These are phyloP conservation scores for Onychorhynchus coronatus DNA, from an alignment of 2,113 vertebrate species.

Conservation along the genomic window DNA sequence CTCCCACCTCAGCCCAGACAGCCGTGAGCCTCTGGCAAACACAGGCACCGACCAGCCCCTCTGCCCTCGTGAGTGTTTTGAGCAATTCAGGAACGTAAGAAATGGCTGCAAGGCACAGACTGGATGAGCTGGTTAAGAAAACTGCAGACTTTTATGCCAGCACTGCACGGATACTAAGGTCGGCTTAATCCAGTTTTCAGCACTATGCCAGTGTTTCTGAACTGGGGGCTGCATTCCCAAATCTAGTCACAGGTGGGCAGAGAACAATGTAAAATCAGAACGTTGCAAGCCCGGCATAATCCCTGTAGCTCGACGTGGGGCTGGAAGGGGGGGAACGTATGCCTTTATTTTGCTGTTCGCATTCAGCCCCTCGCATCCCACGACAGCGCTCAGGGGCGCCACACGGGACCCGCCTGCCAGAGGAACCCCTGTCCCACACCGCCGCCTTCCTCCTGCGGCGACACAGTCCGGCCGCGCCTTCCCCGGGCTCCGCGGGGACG, in stretches of 20 bases:
- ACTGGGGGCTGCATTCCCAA: not conserved
- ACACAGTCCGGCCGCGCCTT: not conserved
- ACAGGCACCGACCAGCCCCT: accelerated
- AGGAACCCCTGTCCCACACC: accelerated
- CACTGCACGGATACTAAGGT: accelerated
- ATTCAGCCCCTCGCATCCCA: not conserved
- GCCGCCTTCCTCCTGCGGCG: not conserved
- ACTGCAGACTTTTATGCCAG: not conserved
- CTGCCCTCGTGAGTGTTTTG: accelerated
- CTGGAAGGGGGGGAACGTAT: accelerated
- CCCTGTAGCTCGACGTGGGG: not conserved
- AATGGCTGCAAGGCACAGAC: not conserved
- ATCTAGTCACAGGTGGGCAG: not conserved
- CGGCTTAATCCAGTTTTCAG: not conserved
- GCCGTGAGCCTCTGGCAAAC: not conserved
- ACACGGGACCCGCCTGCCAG: not conserved
- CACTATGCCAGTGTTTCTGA: not conserved
- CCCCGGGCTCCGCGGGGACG: not conserved
- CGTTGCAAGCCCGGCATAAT: accelerated
- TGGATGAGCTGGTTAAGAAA: not conserved
- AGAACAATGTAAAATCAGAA: accelerated
- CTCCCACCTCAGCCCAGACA: not conserved
- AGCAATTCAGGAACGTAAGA: not conserved
- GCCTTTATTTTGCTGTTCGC: not conserved
- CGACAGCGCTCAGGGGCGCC: accelerated